Base-by-base conservation (phyloP, 2,888 invertebrate species). In the Synergus japonicus region DNA sequence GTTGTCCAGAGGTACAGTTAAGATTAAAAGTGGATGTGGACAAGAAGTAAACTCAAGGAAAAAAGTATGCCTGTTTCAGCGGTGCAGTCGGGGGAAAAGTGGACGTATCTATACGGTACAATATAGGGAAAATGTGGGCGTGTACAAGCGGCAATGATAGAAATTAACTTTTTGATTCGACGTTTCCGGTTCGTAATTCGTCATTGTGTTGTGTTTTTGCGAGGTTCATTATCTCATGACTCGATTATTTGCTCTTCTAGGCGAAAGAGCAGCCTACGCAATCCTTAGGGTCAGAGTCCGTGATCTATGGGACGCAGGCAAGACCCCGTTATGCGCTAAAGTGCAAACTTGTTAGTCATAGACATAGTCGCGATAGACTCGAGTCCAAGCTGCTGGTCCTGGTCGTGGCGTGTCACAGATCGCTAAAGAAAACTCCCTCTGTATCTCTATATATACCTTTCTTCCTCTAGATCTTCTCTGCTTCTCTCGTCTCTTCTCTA, bases 281-380 rank as follows among this genome's bases (percentile, higher is more conserved):
- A 89, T 90, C 87, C 88, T 83, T 86, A 88, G 90, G 90, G 90
- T 90, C 90, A 90, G 88, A 89, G 88, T 86, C 89, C 88, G 88
- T 91, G 91, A 91, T 91, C 90, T 90, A 91, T 90, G 90, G 88
- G 86, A 88, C 88, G 88, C 87, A 88, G 85, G 83, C 86, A 86
- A 89, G 88, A 85, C 87, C 87, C 91, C 91, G 91, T 92, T 91
- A 92, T 90, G 87, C 90, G 91, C 88, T 90, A 91, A 91, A 91
- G 91, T 91, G 91, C 90, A 92, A 91, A 92, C 91, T 91, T 91
- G 91, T 91, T 91, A 91, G 91, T 91, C 91, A 91, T 90, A 89
- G 89, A 87, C 86, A 85, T 83, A 80, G 82, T 83, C 85, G 84
- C 84, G 84, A 86, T 77, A 77, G 41, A 54, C 63, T 63, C 63